phyloP scores from a whole-genome alignment of 2,888 invertebrate genomes.

The Mongoloraphidia duomilia region DNA sequence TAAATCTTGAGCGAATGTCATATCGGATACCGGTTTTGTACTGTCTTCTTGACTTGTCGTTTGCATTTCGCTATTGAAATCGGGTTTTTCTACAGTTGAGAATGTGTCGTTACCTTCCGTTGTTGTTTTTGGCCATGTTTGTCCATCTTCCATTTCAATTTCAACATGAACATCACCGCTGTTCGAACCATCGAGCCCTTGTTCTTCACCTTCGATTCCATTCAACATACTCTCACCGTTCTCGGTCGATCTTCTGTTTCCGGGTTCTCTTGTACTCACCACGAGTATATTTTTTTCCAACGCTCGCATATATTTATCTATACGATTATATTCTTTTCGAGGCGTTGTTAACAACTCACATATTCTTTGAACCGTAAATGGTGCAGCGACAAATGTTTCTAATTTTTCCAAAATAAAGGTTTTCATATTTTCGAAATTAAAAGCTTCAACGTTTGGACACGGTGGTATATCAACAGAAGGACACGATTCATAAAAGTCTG shows the following conservation, averaged over 20 bases:
- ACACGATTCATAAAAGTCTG: slow-evolving; percentile 72
- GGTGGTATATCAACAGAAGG: slow-evolving; percentile 64
- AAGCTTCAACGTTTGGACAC: slow-evolving; percentile 81
- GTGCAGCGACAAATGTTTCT: slow-evolving; percentile 76
- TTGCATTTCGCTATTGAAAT: slow-evolving; percentile 26
- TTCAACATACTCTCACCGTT: slow-evolving; percentile 51
- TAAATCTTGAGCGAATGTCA: slow-evolving; percentile 4
- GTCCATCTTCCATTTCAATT: slow-evolving; percentile 38
- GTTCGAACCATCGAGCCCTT: slow-evolving; percentile 31
- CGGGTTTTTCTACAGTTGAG: slow-evolving; percentile 12
- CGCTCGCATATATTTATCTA: slow-evolving; percentile 94
- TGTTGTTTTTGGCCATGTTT: slow-evolving; percentile 20
- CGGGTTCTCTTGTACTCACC: slow-evolving; percentile 61
- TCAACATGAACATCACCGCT: slow-evolving; percentile 40
- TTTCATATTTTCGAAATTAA: slow-evolving; percentile 81
- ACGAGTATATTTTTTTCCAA: slow-evolving; percentile 90
- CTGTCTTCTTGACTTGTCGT: slow-evolving; percentile 25
- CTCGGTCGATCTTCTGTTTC: slow-evolving; percentile 46
- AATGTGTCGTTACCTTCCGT: neutral
- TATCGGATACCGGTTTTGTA: neutral
- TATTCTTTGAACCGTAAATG: slow-evolving; percentile 90
- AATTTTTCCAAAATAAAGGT: slow-evolving; percentile 65
- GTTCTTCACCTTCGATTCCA: slow-evolving; percentile 41
- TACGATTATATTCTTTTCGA: slow-evolving; percentile 83
- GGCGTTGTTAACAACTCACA: slow-evolving; percentile 88